A percentile compares a stretch with the other conserved stretches of the same genome.
Conservation (phyloP, 2,888 invertebrate genomes). For the Taphrorychus bicolor region DNA sequence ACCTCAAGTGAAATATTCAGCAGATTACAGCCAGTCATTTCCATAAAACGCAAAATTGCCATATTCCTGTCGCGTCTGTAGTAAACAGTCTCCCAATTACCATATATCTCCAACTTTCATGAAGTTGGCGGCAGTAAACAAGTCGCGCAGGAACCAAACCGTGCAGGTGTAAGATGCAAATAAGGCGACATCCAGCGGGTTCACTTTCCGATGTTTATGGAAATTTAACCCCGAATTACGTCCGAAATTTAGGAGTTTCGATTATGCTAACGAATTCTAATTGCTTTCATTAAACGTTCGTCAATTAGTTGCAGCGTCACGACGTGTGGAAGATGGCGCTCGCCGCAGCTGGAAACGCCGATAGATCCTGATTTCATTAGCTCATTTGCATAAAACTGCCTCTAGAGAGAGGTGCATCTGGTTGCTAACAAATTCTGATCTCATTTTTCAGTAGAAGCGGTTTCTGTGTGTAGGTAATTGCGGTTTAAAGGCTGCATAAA, state of each 20-base stretch:
- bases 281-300: slow-evolving; percentile 38
- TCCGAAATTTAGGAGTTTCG: slow-evolving; percentile 44
- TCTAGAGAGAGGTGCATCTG: background rate
- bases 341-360: slow-evolving; percentile 16
- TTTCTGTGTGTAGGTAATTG: slow-evolving; percentile 21
- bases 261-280: slow-evolving; percentile 46
- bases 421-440: background rate
- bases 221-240: slow-evolving; percentile 47
- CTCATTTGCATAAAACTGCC: slow-evolving; percentile 22
- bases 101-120: slow-evolving; percentile 44
- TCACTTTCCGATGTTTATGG: slow-evolving; percentile 48
- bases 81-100: slow-evolving; percentile 41
- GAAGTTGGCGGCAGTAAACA: slow-evolving; percentile 45
- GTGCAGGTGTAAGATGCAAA: slow-evolving; percentile 41
- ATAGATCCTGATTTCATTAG: slow-evolving; percentile 17
- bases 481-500: slow-evolving; percentile 31
- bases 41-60: slow-evolving; percentile 20
- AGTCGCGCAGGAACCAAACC: slow-evolving; percentile 36
- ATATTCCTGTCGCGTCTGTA: slow-evolving; percentile 19
- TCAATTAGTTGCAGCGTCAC: slow-evolving; percentile 31
- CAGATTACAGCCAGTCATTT: slow-evolving; percentile 5
- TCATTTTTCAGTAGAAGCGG: background rate
- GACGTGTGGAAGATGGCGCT: slow-evolving; percentile 7
- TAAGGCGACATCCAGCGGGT: slow-evolving; percentile 31
- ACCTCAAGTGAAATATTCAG: background rate